These are phyloP conservation scores for Pedicia rivosa DNA, from an alignment of 2,888 invertebrate species.

Conservation along the genomic window DNA sequence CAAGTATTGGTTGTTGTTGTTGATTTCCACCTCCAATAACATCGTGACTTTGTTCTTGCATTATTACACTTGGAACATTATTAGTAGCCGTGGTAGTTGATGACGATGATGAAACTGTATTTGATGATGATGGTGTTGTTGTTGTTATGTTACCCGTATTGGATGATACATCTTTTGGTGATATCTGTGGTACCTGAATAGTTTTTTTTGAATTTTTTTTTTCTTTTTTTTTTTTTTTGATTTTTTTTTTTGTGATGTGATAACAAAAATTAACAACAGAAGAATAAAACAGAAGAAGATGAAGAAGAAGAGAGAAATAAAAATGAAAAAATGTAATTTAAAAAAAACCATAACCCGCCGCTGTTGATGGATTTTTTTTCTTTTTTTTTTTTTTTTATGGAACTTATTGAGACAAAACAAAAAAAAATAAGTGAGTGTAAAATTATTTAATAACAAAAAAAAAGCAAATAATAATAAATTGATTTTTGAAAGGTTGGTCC, in stretches of 20 bases:
- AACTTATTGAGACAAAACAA: no score
- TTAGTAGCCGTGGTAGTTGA: background rate
- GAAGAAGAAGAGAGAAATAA: no score
- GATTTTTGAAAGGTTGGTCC: no score
- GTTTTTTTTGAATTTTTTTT: slow-evolving; percentile 6
- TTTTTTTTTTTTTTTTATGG: no score
- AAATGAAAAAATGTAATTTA: background rate
- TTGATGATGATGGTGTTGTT: slow-evolving; percentile 5
- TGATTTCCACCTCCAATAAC: slow-evolving; percentile 1
- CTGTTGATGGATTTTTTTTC: no score
- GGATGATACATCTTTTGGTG: slow-evolving; percentile 8
- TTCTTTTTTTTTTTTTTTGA: slow-evolving; percentile 5
- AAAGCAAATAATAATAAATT: no score
- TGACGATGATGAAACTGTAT: slow-evolving; percentile 4
- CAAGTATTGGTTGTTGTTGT: slow-evolving; percentile 1
- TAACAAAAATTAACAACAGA: background rate
- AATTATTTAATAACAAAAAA: no score
- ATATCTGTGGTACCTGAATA: slow-evolving; percentile 10
- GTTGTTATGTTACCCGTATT: slow-evolving; percentile 1
- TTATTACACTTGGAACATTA: background rate
- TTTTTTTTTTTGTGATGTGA: background rate
- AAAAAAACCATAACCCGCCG: background rate
- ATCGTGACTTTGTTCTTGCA: background rate
- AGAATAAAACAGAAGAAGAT: no score
- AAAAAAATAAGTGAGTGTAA: no score